These are phyloP conservation scores for Lamprologus sp. DNA, from an alignment of 2,113 vertebrate genomes.

Conservation along the genomic window DNA sequence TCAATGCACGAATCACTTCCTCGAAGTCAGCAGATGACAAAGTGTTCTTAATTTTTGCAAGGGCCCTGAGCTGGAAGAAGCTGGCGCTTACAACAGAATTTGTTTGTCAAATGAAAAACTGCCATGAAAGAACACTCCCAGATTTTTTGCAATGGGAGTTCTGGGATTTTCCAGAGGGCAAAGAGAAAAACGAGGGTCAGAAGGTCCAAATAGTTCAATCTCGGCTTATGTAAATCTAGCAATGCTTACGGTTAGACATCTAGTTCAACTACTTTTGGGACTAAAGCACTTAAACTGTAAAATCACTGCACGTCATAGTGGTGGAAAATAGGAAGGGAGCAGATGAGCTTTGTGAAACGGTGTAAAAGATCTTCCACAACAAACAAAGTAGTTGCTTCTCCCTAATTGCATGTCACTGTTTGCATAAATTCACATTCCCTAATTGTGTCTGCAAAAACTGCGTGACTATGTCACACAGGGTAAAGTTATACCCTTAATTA, in stretches of 20 bases:
- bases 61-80: neutral
- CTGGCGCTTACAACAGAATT: neutral
- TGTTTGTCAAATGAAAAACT: neutral
- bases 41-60: neutral
- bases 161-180: neutral
- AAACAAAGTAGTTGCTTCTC: neutral
- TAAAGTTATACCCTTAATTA: neutral
- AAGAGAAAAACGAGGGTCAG: neutral
- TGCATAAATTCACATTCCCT: neutral
- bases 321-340: neutral
- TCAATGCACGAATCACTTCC: neutral
- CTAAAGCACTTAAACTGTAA: neutral
- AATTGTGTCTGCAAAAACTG: neutral
- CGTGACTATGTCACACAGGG: neutral
- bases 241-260: neutral
- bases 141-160: neutral
- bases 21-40: neutral
- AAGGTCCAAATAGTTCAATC: neutral
- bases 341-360: fast-evolving
- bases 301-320: neutral
- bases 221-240: neutral
- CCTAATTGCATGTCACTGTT: neutral
- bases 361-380: neutral
- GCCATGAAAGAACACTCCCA: neutral
- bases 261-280: neutral